Evolutionary conservation across 2,113 vertebrate genomes (phyloP), one percentile per base, ranked within the genome.

Genomic region (Lophius piscatorius): DNA sequence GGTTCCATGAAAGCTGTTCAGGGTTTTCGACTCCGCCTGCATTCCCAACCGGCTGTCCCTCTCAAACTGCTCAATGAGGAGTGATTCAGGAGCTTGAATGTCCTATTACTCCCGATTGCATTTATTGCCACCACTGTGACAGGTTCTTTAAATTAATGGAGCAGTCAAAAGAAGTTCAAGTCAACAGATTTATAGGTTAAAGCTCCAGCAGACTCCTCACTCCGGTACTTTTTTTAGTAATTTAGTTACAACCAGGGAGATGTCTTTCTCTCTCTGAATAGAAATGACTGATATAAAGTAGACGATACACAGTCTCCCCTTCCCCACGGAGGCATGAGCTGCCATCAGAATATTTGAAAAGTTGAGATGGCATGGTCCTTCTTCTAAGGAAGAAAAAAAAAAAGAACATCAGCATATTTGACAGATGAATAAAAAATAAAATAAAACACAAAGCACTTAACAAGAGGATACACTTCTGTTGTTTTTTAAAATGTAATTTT

Each of bases 11-110:
- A 36, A 72, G 40, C 55, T 65, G 16, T 21, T 54, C 24, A 22
- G 48, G 33, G 17, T 13, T 54, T 34, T 8, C 6, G 63, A n/a
- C 55, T 63, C n/a, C 55, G 47, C 46, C 47, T 63, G 12, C 29
- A 16, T 60, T 46, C 40, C 63, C 31, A 45, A 31, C 51, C 52
- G 35, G 29, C 16, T 70, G 72, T 78, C 57, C 64, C 45, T 29
- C 18, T 76, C 71, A 68, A 38, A 9, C 6, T 3, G 4, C 42
- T 64, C 23, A 13, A 44, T 52, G 11, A 60, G 21, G 34, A 65
- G 44, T 48, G 40, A 54, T 70, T 67, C 52, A 67, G 22, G 20
- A 66, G 44, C 36, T 18, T 50, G 50, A 7, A 3, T 54, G 62
- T 46, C 13, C 44, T 9, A 24, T 47, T 6, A 9, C 56, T 57